Evolutionary conservation across 37 sponge, comb jelly and placozoan species (phyloP).

Genomic region (Beroe ovata): DNA sequence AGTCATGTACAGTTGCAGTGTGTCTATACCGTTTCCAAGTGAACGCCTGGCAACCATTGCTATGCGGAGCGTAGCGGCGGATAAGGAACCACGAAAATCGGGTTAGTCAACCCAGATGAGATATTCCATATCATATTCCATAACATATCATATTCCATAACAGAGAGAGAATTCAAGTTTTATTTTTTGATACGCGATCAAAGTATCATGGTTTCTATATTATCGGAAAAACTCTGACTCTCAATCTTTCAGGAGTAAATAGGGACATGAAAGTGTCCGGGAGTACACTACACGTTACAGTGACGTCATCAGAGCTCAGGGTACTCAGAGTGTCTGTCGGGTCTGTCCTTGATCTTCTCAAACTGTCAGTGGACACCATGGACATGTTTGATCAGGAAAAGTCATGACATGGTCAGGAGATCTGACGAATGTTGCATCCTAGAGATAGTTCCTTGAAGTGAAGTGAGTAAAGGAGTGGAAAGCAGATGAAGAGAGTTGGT

Average conservation of each 20-base stretch:
- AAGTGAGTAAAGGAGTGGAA: too few relatives aligned
- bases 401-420: neutral
- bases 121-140: too few relatives aligned
- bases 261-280: conserved; percentile 32
- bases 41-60: conserved; percentile 43
- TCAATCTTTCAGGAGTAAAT: conserved; percentile 50
- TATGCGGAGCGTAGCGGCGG: conserved; percentile 49
- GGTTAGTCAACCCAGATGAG: too few relatives aligned
- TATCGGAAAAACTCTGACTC: too few relatives aligned
- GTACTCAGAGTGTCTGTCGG: conserved; percentile 24
- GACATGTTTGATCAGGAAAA: conserved; percentile 45
- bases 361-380: conserved; percentile 25
- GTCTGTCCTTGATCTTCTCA: conserved; percentile 30
- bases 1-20: conserved; percentile 51
- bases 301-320: conserved; percentile 42
- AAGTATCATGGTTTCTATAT: too few relatives aligned
- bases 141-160: neutral
- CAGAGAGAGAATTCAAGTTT: too few relatives aligned
- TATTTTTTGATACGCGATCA: too few relatives aligned
- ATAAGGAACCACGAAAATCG: conserved; percentile 64
- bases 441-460: too few relatives aligned
- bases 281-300: neutral
- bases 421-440: too few relatives aligned
- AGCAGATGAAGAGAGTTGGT: too few relatives aligned
- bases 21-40: conserved; percentile 26